Evolutionary conservation across 2,888 invertebrate genomes (phyloP).

Genomic region (Venusia cambrica): DNA sequence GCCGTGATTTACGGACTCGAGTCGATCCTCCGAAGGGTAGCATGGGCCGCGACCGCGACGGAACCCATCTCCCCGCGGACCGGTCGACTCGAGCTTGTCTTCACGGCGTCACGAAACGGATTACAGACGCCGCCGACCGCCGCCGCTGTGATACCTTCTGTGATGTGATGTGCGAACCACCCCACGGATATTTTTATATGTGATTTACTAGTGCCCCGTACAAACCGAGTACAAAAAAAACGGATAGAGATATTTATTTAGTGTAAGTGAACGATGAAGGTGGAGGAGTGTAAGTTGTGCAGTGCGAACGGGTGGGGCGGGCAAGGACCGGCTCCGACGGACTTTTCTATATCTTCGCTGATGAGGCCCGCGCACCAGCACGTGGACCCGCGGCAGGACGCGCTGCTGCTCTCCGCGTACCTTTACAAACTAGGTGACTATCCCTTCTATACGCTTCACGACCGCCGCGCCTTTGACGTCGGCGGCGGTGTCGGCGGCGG

Average conservation of each 20-base stretch:
- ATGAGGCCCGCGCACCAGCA: conserved; percentile 69
- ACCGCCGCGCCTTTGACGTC: conserved; percentile 62
- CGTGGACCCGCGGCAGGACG: conserved; percentile 67
- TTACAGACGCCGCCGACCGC: conserved; percentile 62
- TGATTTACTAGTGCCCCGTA: conserved; percentile 80
- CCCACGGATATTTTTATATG: conserved; percentile 78
- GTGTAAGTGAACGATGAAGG: conserved; percentile 60
- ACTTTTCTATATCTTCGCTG: conserved; percentile 74
- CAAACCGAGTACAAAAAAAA: conserved; percentile 81
- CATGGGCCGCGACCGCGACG: conserved; percentile 20
- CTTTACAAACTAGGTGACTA: conserved; percentile 80
- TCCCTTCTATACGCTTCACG: conserved; percentile 74
- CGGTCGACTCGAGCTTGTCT: conserved; percentile 29
- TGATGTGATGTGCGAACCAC: conserved; percentile 76
- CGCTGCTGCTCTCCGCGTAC: conserved; percentile 74
- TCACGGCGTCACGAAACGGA: conserved; percentile 36
- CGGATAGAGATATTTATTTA: conserved; percentile 58
- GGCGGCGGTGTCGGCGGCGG: conserved; percentile 40
- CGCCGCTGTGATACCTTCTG: conserved; percentile 77
- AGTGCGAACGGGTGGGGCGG: conserved; percentile 71
- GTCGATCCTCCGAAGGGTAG: conserved; percentile 26
- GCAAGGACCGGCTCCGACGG: conserved; percentile 57
- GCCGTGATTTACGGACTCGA: conserved; percentile 30
- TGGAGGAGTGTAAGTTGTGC: conserved; percentile 75
- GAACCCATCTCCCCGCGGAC: conserved; percentile 21